Base-by-base conservation (phyloP, 2,113 vertebrate genomes). In the Megaceryle torquata region DNA sequence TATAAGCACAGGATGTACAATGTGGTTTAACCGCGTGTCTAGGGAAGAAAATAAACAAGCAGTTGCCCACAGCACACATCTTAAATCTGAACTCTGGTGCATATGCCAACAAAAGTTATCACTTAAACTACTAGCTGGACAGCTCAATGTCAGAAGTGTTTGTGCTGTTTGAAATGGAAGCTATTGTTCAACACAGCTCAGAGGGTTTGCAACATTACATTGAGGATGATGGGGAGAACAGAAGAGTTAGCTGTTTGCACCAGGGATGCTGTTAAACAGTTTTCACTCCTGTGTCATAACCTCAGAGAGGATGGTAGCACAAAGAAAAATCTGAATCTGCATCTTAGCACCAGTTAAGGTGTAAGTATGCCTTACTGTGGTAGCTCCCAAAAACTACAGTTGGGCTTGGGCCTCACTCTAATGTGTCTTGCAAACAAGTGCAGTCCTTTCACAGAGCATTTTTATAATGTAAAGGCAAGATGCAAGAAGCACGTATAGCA, bases 41-140 rank as follows among this genome's bases (percentile, higher is more conserved):
- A 97, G 96, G 93, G 97, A 97, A 96, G 95, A 97, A 98, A 98
- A 97, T 91, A 97, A 98, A 96, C 96, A 97, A 94, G 91, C 96
- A 91, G 86, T 91, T 97, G 96, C 96, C 96, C 97, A 79, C 97
- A 97, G 95, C 97, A 71, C 80, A 68, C 96, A 96, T 97, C 95
- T 97, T 91, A 97, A 79, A 82, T 95, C 96, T 94, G 82, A 95
- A 51, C 91, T 69, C 57, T 0, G 5, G 26, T 26, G 67, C 21
- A 15, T 75, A n/a, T 88, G 96, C 97, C 96, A 96, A 68, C 85
- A 76, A 71, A 91, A 97, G 94, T 85, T 86, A 93, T 91, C 11
- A 0, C 88, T 74, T 78, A n/a, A 78, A 80, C 78, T 95, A 85
- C 76, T 92, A 71, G 71, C 74, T 91, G 88, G 97, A 88, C 86